phyloP scores from a whole-genome alignment of 2,888 invertebrate genomes.

The Parthenolecanium corni region DNA sequence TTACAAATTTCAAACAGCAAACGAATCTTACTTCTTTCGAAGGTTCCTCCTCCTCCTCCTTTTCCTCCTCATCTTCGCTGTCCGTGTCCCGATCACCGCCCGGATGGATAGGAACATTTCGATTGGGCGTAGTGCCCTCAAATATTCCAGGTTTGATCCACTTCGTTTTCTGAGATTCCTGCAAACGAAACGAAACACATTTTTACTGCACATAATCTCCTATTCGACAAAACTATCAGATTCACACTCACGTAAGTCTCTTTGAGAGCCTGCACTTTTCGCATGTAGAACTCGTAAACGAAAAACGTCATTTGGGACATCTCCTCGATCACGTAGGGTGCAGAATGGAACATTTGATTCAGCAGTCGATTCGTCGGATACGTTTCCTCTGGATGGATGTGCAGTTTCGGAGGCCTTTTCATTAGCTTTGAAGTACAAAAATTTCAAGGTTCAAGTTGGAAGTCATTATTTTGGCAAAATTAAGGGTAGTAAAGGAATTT shows the following conservation, averaged over 20 bases:
- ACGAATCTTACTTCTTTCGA: too few species aligned
- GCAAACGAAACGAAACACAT: neutral
- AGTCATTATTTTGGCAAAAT: too few species aligned
- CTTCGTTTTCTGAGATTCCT: conserved; percentile 37
- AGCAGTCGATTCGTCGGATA: conserved; percentile 58
- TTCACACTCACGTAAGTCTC: conserved; percentile 23
- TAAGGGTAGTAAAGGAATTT: too few species aligned
- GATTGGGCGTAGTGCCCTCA: conserved; percentile 44
- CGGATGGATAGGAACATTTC: conserved; percentile 53
- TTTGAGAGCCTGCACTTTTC: conserved; percentile 55
- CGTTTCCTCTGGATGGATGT: conserved; percentile 65
- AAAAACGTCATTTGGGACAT: conserved; percentile 94
- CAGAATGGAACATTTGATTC: conserved; percentile 39
- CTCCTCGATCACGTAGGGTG: conserved; percentile 50
- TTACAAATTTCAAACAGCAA: too few species aligned
- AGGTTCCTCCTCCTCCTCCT: too few species aligned
- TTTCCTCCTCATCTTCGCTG: conserved; percentile 46
- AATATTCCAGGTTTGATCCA: conserved; percentile 54
- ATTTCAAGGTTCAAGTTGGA: neutral
- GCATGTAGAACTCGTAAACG: conserved; percentile 83
- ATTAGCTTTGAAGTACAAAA: conserved; percentile 50
- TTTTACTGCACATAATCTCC: too few species aligned
- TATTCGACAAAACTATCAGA: neutral
- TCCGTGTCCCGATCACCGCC: conserved; percentile 49
- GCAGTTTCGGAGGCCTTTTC: conserved; percentile 65